These are phyloP conservation scores for Orchesellides sinensis DNA, from an alignment of 2,888 invertebrate genomes.

Conservation along the genomic window DNA sequence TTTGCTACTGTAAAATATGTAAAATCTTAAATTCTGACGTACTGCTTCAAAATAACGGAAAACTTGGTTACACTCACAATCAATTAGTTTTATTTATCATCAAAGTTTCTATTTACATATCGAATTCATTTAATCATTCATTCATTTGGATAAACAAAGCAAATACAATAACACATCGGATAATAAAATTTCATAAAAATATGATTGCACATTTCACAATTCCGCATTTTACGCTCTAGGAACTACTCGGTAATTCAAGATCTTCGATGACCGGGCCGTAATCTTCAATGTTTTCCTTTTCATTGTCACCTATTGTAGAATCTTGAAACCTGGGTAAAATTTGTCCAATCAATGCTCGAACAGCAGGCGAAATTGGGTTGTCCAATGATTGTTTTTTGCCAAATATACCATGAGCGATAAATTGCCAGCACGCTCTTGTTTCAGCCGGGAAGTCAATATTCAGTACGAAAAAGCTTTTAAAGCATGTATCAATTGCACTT, in stretches of 20 bases:
- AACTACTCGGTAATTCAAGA: not conserved
- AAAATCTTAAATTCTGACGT: too few relatives aligned
- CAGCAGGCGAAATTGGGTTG: not conserved
- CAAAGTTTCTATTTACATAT: too few relatives aligned
- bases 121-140: too few relatives aligned
- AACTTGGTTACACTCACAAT: too few relatives aligned
- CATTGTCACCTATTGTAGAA: too few relatives aligned
- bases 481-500: slow-evolving; percentile 24
- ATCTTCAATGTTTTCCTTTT: too few relatives aligned
- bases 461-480: slow-evolving; percentile 24
- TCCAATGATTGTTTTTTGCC: not conserved
- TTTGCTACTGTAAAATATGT: too few relatives aligned
- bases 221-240: not conserved
- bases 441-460: not conserved
- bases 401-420: not conserved
- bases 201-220: not conserved
- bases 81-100: too few relatives aligned
- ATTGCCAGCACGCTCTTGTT: slow-evolving; percentile 21
- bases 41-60: too few relatives aligned
- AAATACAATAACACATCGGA: not conserved
- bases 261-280: too few relatives aligned
- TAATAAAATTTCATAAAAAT: not conserved
- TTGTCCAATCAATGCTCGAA: slow-evolving; percentile 8
- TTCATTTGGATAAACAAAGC: too few relatives aligned
- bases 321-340: not conserved